phyloP scores from a whole-genome alignment of 2,888 invertebrate genomes.

The Petrolisthes cinctipes region DNA sequence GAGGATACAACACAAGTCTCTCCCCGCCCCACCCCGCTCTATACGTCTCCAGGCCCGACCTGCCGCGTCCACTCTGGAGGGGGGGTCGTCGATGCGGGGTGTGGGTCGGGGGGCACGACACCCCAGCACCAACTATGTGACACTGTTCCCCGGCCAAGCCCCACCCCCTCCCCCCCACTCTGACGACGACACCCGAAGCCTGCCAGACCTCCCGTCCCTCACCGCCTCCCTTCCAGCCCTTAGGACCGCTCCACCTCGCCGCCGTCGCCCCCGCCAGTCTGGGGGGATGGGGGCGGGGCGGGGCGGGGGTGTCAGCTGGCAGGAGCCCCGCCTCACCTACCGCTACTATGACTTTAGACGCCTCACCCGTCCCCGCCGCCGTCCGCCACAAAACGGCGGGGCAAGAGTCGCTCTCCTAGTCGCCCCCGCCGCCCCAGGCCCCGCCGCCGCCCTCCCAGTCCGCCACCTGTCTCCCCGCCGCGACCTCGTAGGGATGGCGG shows the following conservation, averaged over 20 bases:
- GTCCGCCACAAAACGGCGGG: slow-evolving; percentile 1
- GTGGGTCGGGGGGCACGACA: slow-evolving; percentile 3
- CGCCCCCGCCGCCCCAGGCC: neutral
- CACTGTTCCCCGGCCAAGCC: slow-evolving; percentile 24
- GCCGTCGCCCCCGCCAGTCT: neutral
- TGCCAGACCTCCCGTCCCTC: slow-evolving; percentile 45
- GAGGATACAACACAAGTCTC: neutral
- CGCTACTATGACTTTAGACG: slow-evolving; percentile 53
- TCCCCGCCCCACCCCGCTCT: neutral
- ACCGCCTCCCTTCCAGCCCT: slow-evolving; percentile 22
- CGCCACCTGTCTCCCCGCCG: slow-evolving; percentile 5
- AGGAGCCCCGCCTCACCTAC: slow-evolving; percentile 38
- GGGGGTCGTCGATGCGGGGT: neutral
- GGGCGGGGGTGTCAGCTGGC: slow-evolving; percentile 18
- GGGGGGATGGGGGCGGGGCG: neutral
- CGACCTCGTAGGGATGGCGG: neutral
- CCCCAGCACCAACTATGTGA: slow-evolving; percentile 30
- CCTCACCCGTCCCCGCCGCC: slow-evolving; percentile 37
- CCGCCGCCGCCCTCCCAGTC: neutral
- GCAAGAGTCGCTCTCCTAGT: slow-evolving; percentile 8
- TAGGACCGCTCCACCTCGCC: slow-evolving; percentile 12
- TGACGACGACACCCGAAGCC: slow-evolving; percentile 35
- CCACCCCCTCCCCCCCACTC: neutral
- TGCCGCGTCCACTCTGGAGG: neutral
- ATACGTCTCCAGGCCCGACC: neutral